Evolutionary conservation across 2,797 vertebrate genomes (phyloP), one percentile per base, ranked within the genome.

Genomic region (Catamblyrhynchus diadema): DNA sequence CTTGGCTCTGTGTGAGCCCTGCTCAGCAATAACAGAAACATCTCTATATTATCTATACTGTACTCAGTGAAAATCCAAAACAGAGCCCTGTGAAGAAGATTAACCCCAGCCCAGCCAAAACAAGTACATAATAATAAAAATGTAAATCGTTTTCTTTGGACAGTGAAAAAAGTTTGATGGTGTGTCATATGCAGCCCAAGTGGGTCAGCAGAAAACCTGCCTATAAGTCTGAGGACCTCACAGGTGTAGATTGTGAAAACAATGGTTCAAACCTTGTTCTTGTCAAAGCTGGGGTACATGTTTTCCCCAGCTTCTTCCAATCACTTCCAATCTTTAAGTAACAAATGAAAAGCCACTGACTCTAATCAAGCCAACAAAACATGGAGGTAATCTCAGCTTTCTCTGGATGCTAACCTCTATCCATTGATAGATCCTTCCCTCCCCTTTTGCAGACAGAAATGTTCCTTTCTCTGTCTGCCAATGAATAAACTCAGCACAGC

Each of bases 401-500:
- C 50, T 59, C 64, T 93, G 39, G 19, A 39, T 45, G 4, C 37
- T 78, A 80, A 42, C 6, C 3, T 73, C 42, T 78, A 10, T 9
- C 23, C 3, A n/a, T 4, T 50, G 28, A 28, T 12, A 78, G 21
- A n/a, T 19, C 25, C 14, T 78, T 74, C 28, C 19, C 22, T 78
- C 48, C 51, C n/a, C 28, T 81, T 60, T n/a, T 21, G 17, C 23
- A 69, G 41, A 12, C 69, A 93, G 72, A 88, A 86, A 51, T 10
- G 33, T 27, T n/a, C 59, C 60, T 93, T 86, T 83, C 75, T 89
- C 19, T 81, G 35, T 35, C 25, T 86, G 71, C 39, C 62, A 84
- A 24, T n/a, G 72, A 93, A 82, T 57, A 75, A 92, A 69, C 45
- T 39, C 61, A 53, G 56, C 84, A 57, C 81, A 96, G 86, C 81